Conservation (phyloP, 2,797 vertebrate species). For the Potorous gilbertii region DNA sequence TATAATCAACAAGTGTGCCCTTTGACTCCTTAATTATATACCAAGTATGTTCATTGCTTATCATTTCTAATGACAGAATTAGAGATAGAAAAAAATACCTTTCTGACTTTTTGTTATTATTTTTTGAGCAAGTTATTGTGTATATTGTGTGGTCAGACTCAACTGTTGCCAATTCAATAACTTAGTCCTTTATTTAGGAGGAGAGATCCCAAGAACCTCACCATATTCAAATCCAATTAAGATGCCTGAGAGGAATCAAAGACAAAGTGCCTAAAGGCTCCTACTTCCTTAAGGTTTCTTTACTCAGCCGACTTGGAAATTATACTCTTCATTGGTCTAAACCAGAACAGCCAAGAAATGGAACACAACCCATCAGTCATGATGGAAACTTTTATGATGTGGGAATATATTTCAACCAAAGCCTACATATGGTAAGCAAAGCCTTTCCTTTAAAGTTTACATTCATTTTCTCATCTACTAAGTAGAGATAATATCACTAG, state of each 20-base stretch:
- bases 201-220: slow-evolving; percentile 79
- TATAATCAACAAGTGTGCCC: slow-evolving; percentile 72
- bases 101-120: slow-evolving; percentile 60
- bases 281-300: slow-evolving; percentile 88
- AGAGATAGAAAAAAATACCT: slow-evolving; percentile 75
- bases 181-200: slow-evolving; percentile 79
- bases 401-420: slow-evolving; percentile 90
- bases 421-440: slow-evolving; percentile 89
- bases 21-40: slow-evolving; percentile 80
- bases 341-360: slow-evolving; percentile 79
- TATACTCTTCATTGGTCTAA: slow-evolving; percentile 79
- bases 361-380: slow-evolving; percentile 84
- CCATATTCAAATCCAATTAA: slow-evolving; percentile 88
- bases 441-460: neutral
- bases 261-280: slow-evolving; percentile 92
- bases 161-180: slow-evolving; percentile 70
- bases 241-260: slow-evolving; percentile 90
- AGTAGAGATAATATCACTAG: neutral
- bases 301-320: slow-evolving; percentile 87
- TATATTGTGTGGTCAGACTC: slow-evolving; percentile 75
- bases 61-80: slow-evolving; percentile 78
- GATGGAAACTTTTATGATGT: slow-evolving; percentile 88
- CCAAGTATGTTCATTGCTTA: slow-evolving; percentile 56
- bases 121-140: slow-evolving; percentile 71
- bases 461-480: neutral